These are phyloP conservation scores for Saccostrea echinata DNA, from an alignment of 1,140 invertebrate genomes.

Conservation along the genomic window DNA sequence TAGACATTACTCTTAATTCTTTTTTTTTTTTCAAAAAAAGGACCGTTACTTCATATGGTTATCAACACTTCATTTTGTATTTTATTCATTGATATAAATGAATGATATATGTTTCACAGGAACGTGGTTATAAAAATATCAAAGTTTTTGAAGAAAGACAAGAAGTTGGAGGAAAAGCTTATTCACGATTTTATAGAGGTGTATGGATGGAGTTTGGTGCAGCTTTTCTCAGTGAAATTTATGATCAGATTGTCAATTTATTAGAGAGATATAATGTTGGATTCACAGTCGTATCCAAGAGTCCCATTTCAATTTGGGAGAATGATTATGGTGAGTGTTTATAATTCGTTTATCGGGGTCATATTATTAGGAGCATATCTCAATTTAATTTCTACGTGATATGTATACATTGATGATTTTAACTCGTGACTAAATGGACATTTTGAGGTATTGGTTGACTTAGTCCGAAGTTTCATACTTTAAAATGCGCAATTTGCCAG, in stretches of 20 bases:
- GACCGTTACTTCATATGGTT: too few species aligned
- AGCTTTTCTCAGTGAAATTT: background rate
- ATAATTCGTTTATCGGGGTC: background rate
- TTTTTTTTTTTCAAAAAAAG: too few species aligned
- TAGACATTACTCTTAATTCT: too few species aligned
- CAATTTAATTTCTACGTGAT: too few species aligned
- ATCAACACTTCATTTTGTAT: too few species aligned
- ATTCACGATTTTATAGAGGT: background rate
- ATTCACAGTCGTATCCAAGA: background rate
- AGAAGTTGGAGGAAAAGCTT: constrained; percentile 19
- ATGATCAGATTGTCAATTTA: background rate
- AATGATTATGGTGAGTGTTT: background rate
- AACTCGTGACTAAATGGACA: too few species aligned
- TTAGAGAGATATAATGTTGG: background rate
- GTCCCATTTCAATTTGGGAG: background rate
- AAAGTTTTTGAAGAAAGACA: constrained; percentile 10
- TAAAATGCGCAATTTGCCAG: too few species aligned
- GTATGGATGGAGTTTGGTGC: background rate
- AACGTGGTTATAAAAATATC: constrained; percentile 1
- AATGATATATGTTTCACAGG: background rate
- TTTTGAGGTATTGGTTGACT: too few species aligned
- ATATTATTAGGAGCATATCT: too few species aligned
- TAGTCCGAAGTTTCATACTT: too few species aligned
- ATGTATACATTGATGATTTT: too few species aligned
- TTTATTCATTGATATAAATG: too few species aligned